A percentile compares a stretch with the other conserved stretches of the same genome.
phyloP scores from a whole-genome alignment of 1,140 invertebrate species.

The Carposina sasakii region DNA sequence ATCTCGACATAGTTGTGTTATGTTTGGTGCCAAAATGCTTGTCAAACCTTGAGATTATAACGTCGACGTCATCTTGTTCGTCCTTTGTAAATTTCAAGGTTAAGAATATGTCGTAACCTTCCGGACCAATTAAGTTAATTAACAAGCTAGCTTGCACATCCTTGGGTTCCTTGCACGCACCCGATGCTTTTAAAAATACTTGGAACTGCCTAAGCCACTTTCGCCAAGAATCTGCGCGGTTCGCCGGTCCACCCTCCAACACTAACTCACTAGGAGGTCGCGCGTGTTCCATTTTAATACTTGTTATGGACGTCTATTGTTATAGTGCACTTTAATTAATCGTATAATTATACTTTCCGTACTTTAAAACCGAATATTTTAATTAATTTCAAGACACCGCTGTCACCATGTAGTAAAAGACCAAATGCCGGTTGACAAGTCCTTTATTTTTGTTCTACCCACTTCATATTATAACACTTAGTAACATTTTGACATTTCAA shows the following conservation, averaged over 20 bases:
- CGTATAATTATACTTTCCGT: too few relatives aligned
- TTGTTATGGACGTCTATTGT: too few relatives aligned
- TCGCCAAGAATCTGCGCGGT: slow-evolving; percentile 4
- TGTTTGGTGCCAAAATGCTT: slow-evolving; percentile 18
- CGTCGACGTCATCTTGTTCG: slow-evolving; percentile 8
- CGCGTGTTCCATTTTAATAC: slow-evolving; percentile 8
- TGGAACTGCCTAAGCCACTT: slow-evolving; percentile 6
- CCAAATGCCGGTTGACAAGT: too few relatives aligned
- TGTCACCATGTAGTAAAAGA: too few relatives aligned
- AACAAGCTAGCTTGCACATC: slow-evolving; percentile 1
- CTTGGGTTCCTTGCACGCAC: slow-evolving; percentile 2
- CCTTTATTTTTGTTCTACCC: too few relatives aligned
- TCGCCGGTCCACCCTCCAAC: slow-evolving; percentile 2
- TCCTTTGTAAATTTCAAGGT: slow-evolving; percentile 14
- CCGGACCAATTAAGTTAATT: slow-evolving; percentile 11
- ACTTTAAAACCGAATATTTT: too few relatives aligned
- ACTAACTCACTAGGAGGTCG: neutral
- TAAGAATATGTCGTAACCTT: slow-evolving; percentile 11
- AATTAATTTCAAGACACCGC: too few relatives aligned
- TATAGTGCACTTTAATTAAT: too few relatives aligned
- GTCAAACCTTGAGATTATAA: slow-evolving; percentile 17
- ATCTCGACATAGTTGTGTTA: slow-evolving; percentile 18
- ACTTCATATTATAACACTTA: too few relatives aligned
- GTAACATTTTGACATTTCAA: too few relatives aligned
- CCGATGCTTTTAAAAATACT: slow-evolving; percentile 9